Conservation (phyloP, 2,113 vertebrate species). For the Planiliza haematocheilus region DNA sequence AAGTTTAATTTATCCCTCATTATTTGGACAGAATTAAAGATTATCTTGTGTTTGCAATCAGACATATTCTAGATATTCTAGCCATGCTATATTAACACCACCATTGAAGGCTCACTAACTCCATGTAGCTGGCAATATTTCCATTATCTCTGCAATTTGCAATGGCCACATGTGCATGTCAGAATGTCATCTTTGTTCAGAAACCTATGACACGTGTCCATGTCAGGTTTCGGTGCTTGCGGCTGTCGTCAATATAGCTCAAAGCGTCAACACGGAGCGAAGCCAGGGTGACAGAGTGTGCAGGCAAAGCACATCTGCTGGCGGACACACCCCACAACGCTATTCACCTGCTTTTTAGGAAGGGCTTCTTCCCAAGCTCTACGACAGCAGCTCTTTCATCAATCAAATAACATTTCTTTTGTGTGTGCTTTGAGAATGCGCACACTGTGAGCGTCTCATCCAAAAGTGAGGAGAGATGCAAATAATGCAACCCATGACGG, state of each 20-base stretch:
- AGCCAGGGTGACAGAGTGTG: slow-evolving; percentile 2
- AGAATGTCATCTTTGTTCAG: slow-evolving; percentile 26
- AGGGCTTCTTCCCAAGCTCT: not conserved
- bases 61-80: too few species aligned
- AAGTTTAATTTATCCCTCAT: too few species aligned
- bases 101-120: too few species aligned
- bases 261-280: not conserved
- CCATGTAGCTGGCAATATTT: too few species aligned
- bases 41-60: too few species aligned
- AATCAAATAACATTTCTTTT: not conserved
- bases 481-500: not conserved
- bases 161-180: too few species aligned
- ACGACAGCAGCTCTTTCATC: not conserved
- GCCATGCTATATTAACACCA: too few species aligned
- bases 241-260: not conserved
- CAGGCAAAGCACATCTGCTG: not conserved
- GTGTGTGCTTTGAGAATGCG: not conserved
- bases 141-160: slow-evolving; percentile 2
- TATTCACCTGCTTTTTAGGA: not conserved
- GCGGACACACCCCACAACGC: slow-evolving; percentile 12
- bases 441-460: not conserved
- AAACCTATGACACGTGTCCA: slow-evolving; percentile 5
- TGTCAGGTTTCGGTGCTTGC: slow-evolving; percentile 52
- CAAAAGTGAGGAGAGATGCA: not conserved
- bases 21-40: too few species aligned